Evolutionary conservation across 2,888 invertebrate genomes (phyloP), one percentile per base, ranked within the genome.

Genomic region (Drosophila gaucha): DNA sequence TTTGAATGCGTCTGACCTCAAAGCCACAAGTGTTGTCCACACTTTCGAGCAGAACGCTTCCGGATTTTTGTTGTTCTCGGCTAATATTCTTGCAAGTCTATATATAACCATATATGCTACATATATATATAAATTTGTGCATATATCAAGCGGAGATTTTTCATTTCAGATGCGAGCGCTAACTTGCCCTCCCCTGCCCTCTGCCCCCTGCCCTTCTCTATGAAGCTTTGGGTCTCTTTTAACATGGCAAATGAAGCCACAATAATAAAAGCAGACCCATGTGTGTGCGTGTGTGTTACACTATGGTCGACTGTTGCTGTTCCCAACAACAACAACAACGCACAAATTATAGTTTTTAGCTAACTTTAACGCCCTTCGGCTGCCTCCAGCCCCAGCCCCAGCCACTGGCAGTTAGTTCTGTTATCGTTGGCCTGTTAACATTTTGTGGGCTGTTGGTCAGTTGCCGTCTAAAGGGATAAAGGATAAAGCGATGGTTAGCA

Each of bases 181-280:
- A 62, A 74, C 67, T 75, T 74, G 64, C 56, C 64, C 46, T 12
- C 16, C 30, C 38, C 35, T 3, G 10, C 26, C 41, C 26, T 33
- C 28, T 38, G 20, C 30, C 26, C 4, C 10, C 6, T 33, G 20
- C 22, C 35, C 51, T 26, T 20, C 12, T 16, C 58, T 24, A 26
- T 31, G 26, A 50, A 35, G 12, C n/a, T 49, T 46, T 44, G 58
- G 67, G 38, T 85, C 69, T 46, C 60, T 73, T 73, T 76, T 68
- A 71, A 74, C 86, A 82, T 78, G 67, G 67, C 66, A 88, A 86
- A 88, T 89, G 82, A 86, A 89, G 88, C 86, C 88, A 88, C 82
- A 88, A 88, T 83, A 83, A 88, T 83, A 83, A 88, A 87, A 72
- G 31, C 46, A 70, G 31, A 67, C 55, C 51, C 63, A 41, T 41